Percentiles rank a stretch among this genome's conserved stretches.
These are phyloP conservation scores for Luperina nickerlii DNA, from an alignment of 2,888 invertebrate genomes.

Conservation along the genomic window DNA sequence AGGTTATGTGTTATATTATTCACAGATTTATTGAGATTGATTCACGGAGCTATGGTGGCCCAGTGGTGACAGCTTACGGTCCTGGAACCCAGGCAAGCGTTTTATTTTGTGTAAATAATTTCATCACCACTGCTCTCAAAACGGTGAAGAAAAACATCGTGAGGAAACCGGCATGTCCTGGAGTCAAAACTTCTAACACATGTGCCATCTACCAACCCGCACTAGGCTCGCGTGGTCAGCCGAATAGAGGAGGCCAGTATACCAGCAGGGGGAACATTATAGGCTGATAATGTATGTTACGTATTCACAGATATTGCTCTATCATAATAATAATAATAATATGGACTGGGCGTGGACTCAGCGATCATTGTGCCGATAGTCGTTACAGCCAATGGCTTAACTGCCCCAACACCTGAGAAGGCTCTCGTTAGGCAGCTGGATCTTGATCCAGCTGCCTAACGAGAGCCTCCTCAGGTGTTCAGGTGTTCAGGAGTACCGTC, in stretches of 20 bases:
- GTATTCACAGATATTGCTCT: background rate
- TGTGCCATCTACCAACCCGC: background rate
- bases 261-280: background rate
- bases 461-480: too few species aligned
- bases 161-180: background rate
- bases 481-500: too few species aligned
- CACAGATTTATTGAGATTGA: background rate
- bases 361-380: too few species aligned
- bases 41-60: too few species aligned
- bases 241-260: background rate
- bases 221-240: background rate
- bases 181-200: background rate
- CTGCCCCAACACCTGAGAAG: too few species aligned
- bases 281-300: background rate
- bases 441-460: too few species aligned
- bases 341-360: too few species aligned
- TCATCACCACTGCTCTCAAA: background rate
- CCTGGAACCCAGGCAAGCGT: background rate
- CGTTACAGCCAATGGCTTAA: too few species aligned
- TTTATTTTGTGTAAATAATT: background rate
- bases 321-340: background rate
- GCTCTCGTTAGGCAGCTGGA: too few species aligned
- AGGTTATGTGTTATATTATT: background rate
- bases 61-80: background rate
- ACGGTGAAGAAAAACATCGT: background rate